These are phyloP conservation scores for Capitulum mitella DNA, from an alignment of 2,888 invertebrate genomes.

Conservation along the genomic window DNA sequence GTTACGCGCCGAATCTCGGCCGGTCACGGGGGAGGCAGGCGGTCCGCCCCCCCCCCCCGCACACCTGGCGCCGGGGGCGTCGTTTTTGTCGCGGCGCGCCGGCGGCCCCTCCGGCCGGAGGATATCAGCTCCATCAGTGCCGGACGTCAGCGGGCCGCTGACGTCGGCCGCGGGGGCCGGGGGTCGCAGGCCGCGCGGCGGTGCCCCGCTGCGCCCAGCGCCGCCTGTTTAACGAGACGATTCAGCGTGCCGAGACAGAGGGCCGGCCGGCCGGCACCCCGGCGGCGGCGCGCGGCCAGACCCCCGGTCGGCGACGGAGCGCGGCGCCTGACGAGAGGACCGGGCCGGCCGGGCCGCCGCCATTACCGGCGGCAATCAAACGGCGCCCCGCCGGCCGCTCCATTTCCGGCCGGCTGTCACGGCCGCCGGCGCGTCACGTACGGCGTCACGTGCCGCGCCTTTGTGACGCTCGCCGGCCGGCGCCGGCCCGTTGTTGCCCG, in stretches of 20 bases:
- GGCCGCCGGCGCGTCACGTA: neutral
- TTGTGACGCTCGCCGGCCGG: neutral
- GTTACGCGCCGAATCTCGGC: slow-evolving; percentile 3
- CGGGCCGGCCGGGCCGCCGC: neutral
- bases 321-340: no score
- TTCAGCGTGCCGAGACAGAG: neutral
- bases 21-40: neutral
- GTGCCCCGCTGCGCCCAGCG: neutral
- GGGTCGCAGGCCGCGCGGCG: neutral
- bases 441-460: neutral
- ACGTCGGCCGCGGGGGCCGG: no score
- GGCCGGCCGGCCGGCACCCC: no score
- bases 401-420: neutral
- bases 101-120: neutral
- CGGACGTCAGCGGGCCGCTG: neutral
- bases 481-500: neutral
- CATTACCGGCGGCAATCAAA: neutral
- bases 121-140: neutral
- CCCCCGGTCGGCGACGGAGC: neutral
- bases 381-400: neutral
- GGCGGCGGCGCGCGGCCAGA: neutral
- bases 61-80: neutral
- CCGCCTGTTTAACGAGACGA: neutral
- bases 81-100: no score
- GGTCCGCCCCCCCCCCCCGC: neutral